A percentile compares a stretch with the other conserved stretches of the same genome.
Conservation (phyloP, 2,113 vertebrate genomes). For the Phrynocephalus versicolor region DNA sequence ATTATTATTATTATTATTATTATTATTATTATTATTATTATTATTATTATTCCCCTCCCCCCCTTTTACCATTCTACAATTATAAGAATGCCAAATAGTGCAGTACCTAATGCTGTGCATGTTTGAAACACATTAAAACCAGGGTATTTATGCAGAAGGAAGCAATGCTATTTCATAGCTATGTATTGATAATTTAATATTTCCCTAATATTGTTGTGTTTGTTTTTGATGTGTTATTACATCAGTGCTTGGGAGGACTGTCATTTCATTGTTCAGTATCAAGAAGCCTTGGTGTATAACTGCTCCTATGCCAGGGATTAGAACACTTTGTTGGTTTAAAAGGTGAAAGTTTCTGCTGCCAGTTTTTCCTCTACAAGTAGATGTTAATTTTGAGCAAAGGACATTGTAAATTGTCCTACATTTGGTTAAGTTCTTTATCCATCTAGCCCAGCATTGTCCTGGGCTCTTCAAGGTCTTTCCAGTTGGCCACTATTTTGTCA, state of each 20-base stretch:
- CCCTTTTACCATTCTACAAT: conserved; percentile 44
- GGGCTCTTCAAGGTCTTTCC: not conserved
- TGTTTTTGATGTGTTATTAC: conserved; percentile 21
- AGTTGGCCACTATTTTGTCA: no score
- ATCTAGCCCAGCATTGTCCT: not conserved
- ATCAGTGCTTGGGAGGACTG: conserved; percentile 34
- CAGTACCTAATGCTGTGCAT: conserved; percentile 61
- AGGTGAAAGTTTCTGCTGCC: not conserved
- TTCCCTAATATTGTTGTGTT: not conserved
- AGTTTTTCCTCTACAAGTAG: not conserved
- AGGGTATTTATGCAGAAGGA: conserved; percentile 21
- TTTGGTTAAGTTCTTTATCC: not conserved
- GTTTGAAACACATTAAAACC: conserved; percentile 23
- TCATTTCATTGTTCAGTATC: not conserved
- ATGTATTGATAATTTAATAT: conserved; percentile 8
- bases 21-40: no score
- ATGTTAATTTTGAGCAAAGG: not conserved
- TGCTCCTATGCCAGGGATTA: not conserved
- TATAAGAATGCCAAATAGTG: conserved; percentile 29
- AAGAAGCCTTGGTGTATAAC: not conserved
- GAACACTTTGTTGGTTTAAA: not conserved
- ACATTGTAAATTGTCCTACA: not conserved
- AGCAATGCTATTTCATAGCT: conserved; percentile 36
- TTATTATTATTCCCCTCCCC: no score
- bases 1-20: no score